Evolutionary conservation across 2,113 vertebrate genomes (phyloP).

Genomic region (Myrmecophaga tridactyla): DNA sequence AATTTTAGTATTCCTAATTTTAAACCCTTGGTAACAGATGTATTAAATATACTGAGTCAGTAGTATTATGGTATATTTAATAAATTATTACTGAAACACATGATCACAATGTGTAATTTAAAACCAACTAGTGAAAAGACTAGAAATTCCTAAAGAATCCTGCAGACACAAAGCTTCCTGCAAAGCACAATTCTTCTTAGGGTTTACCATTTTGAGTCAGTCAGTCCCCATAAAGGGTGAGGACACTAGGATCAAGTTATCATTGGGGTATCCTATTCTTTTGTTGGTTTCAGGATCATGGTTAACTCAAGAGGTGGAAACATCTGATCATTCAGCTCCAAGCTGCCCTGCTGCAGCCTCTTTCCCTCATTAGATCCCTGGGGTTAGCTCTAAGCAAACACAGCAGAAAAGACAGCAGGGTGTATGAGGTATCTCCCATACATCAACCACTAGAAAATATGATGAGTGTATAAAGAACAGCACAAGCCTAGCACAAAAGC

Average conservation of each 20-base stretch:
- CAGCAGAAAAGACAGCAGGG: neutral
- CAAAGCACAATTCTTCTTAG: neutral
- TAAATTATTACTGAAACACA: conserved; percentile 46
- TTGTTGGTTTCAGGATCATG: neutral
- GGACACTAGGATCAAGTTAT: neutral
- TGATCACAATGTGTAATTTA: conserved; percentile 16
- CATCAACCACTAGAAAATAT: neutral
- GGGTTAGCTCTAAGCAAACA: conserved; percentile 31
- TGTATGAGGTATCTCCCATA: neutral
- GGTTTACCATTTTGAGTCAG: neutral
- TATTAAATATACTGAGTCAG: neutral
- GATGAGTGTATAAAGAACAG: neutral
- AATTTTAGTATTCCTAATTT: conserved; percentile 11
- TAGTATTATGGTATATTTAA: neutral
- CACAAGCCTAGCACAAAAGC: conserved; percentile 1
- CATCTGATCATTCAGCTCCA: neutral
- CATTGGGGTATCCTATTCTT: neutral
- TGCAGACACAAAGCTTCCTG: neutral
- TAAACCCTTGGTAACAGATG: neutral
- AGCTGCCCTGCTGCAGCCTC: neutral
- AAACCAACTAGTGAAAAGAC: neutral
- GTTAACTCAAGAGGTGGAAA: conserved; percentile 1
- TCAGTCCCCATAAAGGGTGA: neutral
- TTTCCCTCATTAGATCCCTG: conserved; percentile 33
- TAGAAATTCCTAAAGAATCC: conserved; percentile 33